Evolutionary conservation across 2,888 invertebrate genomes (phyloP), one percentile per base, ranked within the genome.

Genomic region (Alviniconcha strummeri): DNA sequence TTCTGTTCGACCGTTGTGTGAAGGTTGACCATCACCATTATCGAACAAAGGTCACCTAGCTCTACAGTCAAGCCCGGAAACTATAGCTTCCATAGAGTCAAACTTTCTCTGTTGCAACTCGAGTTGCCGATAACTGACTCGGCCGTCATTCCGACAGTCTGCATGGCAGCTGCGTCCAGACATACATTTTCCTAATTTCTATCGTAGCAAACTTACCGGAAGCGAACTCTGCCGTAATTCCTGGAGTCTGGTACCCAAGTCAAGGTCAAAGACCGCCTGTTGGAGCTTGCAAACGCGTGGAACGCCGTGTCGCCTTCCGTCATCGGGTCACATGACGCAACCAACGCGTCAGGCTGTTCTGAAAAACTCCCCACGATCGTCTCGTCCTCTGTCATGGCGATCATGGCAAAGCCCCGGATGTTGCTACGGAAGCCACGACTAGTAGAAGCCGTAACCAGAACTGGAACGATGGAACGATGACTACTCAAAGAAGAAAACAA

Each of bases 331-430:
- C 82, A 82, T n/a, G 82, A 82, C 36, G 82, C 69, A 13, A 82
- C 69, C 55, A 82, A 4, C 15, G 64, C 71, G 77, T 77, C 77
- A 0, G 75, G 57, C 76, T 82, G 82, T 69, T 82, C 82, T 36
- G 15, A 15, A 69, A 82, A 82, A n/a, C 77, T 56, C 69, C 82
- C 82, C 56, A 82, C 82, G 67, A 82, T 77, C 19, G n/a, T 67
- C 15, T 77, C 82, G 36, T 82, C 67, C 17, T 82, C 82, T 55
- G 77, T 82, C 55, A 82, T 64, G 82, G 82, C 82, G 36, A 82
- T n/a, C 55, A 82, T 56, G 9, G 76, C 76, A 69, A 82, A 82
- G 19, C 77, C 82, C 76, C 76, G 76, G 77, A 82, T 82, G 77
- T 77, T 82, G 82, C 52, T 54, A 57, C 19, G 60, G 67, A 54